phyloP scores from a whole-genome alignment of 2,797 vertebrate species.

The Poecilia wingei region DNA sequence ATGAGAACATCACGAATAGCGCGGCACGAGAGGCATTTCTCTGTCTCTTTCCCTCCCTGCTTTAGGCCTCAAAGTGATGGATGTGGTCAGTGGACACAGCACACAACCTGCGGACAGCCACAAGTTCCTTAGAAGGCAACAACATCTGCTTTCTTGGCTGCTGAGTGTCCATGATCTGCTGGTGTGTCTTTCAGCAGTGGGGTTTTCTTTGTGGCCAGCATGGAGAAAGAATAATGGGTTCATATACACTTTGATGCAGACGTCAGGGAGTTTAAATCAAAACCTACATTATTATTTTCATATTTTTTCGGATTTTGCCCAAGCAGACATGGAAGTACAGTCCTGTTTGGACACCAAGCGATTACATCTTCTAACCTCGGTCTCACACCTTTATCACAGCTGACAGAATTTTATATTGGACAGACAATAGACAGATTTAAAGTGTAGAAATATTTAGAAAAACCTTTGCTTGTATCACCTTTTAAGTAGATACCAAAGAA shows the following conservation, averaged over 20 bases:
- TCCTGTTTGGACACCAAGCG: neutral
- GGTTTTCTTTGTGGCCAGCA: constrained; percentile 14
- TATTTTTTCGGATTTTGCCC: neutral
- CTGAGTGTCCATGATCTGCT: constrained; percentile 29
- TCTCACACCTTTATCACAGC: neutral
- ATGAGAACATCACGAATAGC: constrained; percentile 7
- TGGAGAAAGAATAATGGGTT: constrained; percentile 10
- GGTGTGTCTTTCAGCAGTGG: constrained; percentile 21
- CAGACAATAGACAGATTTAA: neutral
- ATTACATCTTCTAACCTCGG: neutral
- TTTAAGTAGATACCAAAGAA: neutral
- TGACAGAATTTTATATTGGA: neutral
- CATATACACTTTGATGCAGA: neutral
- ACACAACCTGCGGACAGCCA: constrained; percentile 53
- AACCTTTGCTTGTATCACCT: neutral
- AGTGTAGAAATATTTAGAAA: neutral
- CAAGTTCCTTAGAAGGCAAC: constrained; percentile 58
- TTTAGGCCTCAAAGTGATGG: constrained; percentile 58
- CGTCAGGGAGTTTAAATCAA: constrained; percentile 2
- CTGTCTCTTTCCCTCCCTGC: constrained; percentile 32
- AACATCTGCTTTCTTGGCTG: constrained; percentile 42
- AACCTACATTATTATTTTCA: neutral
- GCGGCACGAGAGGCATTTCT: constrained; percentile 14
- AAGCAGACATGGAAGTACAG: neutral
- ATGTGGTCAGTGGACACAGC: constrained; percentile 57